These are phyloP conservation scores for Scomber japonicus DNA, from an alignment of 2,113 vertebrate species.

Conservation along the genomic window DNA sequence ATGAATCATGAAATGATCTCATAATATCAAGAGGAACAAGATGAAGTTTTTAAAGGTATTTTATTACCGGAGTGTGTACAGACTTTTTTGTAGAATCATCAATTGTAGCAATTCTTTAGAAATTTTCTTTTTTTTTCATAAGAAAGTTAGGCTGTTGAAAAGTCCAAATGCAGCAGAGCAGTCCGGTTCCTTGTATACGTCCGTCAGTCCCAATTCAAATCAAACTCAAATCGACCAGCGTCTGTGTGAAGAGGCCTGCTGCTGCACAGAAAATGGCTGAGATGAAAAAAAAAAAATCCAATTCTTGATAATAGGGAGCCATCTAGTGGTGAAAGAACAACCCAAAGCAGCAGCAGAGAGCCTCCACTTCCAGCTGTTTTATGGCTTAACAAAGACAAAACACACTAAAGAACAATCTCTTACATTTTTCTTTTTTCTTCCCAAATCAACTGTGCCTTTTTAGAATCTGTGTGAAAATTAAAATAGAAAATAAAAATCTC, in stretches of 20 bases:
- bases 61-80: conserved; percentile 82
- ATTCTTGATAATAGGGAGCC: conserved; percentile 65
- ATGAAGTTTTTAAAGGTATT: conserved; percentile 65
- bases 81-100: conserved; percentile 66
- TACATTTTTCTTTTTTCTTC: conserved; percentile 2
- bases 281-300: conserved; percentile 21
- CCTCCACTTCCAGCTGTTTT: conserved; percentile 44
- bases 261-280: conserved; percentile 66
- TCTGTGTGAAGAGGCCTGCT: conserved; percentile 51
- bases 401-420: conserved; percentile 43
- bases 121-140: conserved; percentile 70
- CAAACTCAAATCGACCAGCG: conserved; percentile 63
- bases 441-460: conserved; percentile 44
- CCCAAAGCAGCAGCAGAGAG: conserved; percentile 28
- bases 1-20: conserved; percentile 22
- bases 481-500: conserved; percentile 70
- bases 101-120: conserved; percentile 78
- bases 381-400: conserved; percentile 71
- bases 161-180: conserved; percentile 74
- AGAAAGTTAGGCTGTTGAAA: conserved; percentile 78
- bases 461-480: conserved; percentile 60
- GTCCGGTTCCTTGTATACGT: conserved; percentile 43
- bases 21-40: neutral
- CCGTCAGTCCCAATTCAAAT: conserved; percentile 70
- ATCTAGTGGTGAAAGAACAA: conserved; percentile 68